Evolutionary conservation across 2,888 invertebrate genomes (phyloP).

Genomic region (Drosophila tripunctata): DNA sequence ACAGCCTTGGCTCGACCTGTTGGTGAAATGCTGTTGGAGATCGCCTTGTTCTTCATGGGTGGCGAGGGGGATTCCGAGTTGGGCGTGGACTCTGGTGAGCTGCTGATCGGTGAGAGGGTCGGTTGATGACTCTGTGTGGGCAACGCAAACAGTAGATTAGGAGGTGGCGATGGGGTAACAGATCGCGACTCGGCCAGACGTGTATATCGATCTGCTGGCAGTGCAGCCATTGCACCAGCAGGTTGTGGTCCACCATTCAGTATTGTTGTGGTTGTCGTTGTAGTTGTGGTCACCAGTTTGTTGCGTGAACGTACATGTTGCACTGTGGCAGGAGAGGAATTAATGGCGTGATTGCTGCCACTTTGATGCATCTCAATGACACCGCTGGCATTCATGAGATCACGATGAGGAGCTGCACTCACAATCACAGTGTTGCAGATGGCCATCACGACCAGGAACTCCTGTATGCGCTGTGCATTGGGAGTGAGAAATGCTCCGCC

Average conservation of each 20-base stretch:
- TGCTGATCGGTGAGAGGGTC: constrained; percentile 85
- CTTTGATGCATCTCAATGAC: constrained; percentile 85
- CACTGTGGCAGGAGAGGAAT: constrained; percentile 26
- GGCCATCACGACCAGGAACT: constrained; percentile 95
- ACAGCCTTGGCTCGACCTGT: constrained; percentile 83
- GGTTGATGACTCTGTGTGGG: constrained; percentile 84
- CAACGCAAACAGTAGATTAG: constrained; percentile 82
- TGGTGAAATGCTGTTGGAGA: constrained; percentile 81
- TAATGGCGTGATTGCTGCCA: constrained; percentile 34
- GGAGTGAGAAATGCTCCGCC: constrained; percentile 83
- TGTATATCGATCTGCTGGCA: constrained; percentile 86
- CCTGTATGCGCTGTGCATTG: constrained; percentile 91
- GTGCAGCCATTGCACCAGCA: constrained; percentile 53
- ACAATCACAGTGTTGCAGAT: constrained; percentile 99
- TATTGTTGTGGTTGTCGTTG: constrained; percentile 52
- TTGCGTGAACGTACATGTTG: constrained; percentile 42
- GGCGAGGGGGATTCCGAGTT: constrained; percentile 85
- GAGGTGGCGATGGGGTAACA: constrained; percentile 90
- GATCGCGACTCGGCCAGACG: constrained; percentile 91
- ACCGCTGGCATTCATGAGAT: constrained; percentile 89
- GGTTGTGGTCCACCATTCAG: constrained; percentile 47
- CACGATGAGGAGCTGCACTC: constrained; percentile 91
- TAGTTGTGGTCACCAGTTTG: constrained; percentile 38
- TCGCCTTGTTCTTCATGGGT: constrained; percentile 82
- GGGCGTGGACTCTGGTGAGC: constrained; percentile 86